phyloP scores from a whole-genome alignment of 2,113 vertebrate species.

The Phylloscopus trochilus region DNA sequence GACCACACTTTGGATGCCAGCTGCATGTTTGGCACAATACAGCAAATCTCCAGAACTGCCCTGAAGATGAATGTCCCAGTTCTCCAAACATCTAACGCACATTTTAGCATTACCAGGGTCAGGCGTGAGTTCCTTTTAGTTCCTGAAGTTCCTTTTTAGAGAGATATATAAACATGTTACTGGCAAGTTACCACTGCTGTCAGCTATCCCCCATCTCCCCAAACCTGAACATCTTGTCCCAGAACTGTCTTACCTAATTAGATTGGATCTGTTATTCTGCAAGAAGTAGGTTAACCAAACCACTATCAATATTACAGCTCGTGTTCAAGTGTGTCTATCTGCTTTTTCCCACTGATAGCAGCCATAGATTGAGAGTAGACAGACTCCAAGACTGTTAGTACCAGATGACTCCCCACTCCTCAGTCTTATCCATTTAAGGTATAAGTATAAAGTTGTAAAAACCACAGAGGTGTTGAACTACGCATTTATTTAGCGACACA shows the following conservation, averaged over 20 bases:
- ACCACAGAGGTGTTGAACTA: neutral
- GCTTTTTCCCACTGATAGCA: neutral
- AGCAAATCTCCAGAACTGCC: neutral
- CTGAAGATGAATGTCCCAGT: neutral
- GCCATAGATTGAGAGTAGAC: neutral
- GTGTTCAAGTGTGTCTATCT: neutral
- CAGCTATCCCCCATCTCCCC: neutral
- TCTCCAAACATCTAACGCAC: neutral
- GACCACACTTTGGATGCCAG: neutral
- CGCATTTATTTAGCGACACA: neutral
- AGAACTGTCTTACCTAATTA: conserved; percentile 39
- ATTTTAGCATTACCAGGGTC: neutral
- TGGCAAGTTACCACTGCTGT: neutral
- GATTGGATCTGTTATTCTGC: neutral
- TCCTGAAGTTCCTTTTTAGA: neutral
- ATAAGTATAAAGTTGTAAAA: neutral
- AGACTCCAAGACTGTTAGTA: neutral
- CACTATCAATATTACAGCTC: neutral
- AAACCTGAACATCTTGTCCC: conserved; percentile 7
- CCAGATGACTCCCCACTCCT: neutral
- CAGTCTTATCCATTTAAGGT: neutral
- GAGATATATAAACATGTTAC: neutral
- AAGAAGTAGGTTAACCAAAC: conserved; percentile 32
- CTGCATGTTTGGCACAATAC: neutral
- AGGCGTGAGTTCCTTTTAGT: too few species aligned